These are phyloP conservation scores for Scortum barcoo DNA, from an alignment of 2,113 vertebrate genomes.

Conservation along the genomic window DNA sequence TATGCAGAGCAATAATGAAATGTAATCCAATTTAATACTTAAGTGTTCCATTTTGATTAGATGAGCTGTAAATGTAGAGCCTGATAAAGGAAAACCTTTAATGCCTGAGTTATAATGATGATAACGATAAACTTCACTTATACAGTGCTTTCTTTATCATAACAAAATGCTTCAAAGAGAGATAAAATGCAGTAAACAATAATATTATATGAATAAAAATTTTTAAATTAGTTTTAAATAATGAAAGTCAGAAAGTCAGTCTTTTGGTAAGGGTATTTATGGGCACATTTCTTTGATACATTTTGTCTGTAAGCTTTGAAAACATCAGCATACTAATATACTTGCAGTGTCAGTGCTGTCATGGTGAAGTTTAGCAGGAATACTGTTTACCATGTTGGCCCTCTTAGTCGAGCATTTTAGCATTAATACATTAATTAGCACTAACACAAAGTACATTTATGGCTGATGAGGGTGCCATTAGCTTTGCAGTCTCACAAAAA, in stretches of 20 bases:
- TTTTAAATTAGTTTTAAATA: too few relatives aligned
- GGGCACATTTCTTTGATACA: not conserved
- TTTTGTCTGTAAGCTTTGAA: not conserved
- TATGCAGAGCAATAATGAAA: conserved; percentile 2
- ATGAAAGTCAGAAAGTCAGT: too few relatives aligned
- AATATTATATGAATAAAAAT: too few relatives aligned
- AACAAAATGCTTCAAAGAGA: too few relatives aligned
- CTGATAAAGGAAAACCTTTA: not conserved
- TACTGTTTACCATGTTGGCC: not conserved
- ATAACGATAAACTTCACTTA: too few relatives aligned
- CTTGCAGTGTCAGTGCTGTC: not conserved
- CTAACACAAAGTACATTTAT: not conserved
- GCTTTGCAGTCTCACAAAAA: not conserved
- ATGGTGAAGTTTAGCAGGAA: not conserved
- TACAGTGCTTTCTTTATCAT: too few relatives aligned
- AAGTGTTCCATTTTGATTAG: not conserved
- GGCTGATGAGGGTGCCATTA: not conserved
- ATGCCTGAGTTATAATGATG: not conserved
- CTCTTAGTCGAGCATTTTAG: not conserved
- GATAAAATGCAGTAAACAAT: too few relatives aligned
- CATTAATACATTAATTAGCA: not conserved
- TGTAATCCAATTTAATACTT: conserved; percentile 1
- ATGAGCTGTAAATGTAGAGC: not conserved
- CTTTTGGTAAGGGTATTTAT: not conserved
- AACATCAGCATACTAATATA: not conserved